Evolutionary conservation across 2,888 invertebrate genomes (phyloP).

Genomic region (Heliconius ethilla): DNA sequence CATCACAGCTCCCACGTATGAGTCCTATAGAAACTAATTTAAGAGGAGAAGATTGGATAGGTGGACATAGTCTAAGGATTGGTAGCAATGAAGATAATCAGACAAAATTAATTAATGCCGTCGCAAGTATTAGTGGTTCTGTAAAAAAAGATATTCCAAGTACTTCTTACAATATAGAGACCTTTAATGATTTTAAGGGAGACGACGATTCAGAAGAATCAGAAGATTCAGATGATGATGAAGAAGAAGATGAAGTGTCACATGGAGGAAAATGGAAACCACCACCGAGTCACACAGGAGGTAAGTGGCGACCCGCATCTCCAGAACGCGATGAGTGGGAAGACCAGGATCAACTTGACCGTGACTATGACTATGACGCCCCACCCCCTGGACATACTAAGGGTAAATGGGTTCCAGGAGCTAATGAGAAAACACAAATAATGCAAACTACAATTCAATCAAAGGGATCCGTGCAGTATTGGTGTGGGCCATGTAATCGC

Average conservation of each 20-base stretch:
- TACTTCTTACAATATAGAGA: conserved; percentile 66
- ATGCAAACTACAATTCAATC: conserved; percentile 79
- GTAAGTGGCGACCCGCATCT: conserved; percentile 75
- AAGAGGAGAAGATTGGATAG: conserved; percentile 84
- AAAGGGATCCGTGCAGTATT: conserved; percentile 84
- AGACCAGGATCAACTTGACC: conserved; percentile 76
- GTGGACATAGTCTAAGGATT: conserved; percentile 81
- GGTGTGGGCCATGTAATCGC: conserved; percentile 91
- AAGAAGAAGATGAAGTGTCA: conserved; percentile 71
- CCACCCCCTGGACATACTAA: conserved; percentile 88
- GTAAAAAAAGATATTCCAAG: conserved; percentile 78
- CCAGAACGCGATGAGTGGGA: conserved; percentile 82
- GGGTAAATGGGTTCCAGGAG: conserved; percentile 92
- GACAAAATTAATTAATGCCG: conserved; percentile 84
- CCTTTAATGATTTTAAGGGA: conserved; percentile 69
- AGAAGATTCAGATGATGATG: conserved; percentile 83
- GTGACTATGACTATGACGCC: conserved; percentile 78
- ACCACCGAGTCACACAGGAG: conserved; percentile 75
- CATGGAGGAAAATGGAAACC: conserved; percentile 91
- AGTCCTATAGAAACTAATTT: conserved; percentile 72
- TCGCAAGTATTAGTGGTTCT: conserved; percentile 83
- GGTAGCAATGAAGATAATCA: conserved; percentile 82
- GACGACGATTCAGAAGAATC: conserved; percentile 80
- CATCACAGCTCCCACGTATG: conserved; percentile 67
- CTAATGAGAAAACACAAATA: conserved; percentile 77